Base-by-base conservation (phyloP, 2,113 vertebrate species). In the Sigmodon hispidus region DNA sequence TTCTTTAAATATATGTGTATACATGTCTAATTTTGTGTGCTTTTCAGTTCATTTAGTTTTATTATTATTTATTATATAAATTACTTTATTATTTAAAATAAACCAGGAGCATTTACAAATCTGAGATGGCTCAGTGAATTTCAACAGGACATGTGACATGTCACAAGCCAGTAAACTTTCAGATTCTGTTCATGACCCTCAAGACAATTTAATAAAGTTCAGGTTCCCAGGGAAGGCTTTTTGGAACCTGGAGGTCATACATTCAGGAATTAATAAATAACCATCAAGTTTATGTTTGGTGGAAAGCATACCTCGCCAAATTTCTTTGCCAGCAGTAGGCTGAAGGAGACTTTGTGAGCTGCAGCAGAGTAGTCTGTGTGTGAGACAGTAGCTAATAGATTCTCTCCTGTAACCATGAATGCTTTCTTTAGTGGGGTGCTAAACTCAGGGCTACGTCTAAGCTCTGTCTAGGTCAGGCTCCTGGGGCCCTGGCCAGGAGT, bases 201-300 rank as follows among this genome's bases (percentile, higher is more conserved):
- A 45, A 91, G 40, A 81, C 40, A 65, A 45, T 73, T 10, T 29
- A 75, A 31, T 29, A 67, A 69, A 75, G 86, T 65, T 95, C 29
- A 65, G 57, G 36, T 89, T 97, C 91, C 70, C 43, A 4, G 0
- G 88, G 55, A 93, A 80, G 6, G 45, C 61, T 79, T 55, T 77
- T 80, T 55, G 63, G 83, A 89, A 63, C 36, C 81, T 91, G 3
- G 73, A 80, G 61, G 55, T 67, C 87, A 19, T 92, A 4, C 72
- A 59, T 87, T 72, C 86, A 57, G 90, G 70, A 65, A 86, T 89
- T 97, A 90, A 93, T 95, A 94, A 96, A 76, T 96, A 92, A 80
- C 79, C 59, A 13, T 87, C 65, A 31, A 93, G 61, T 96, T 95
- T 95, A 63, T 94, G 57, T 93, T 84, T 87, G n/a, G 7, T 63